Base-by-base conservation (phyloP, 2,888 invertebrate genomes). In the Liodrosophila aerea region DNA sequence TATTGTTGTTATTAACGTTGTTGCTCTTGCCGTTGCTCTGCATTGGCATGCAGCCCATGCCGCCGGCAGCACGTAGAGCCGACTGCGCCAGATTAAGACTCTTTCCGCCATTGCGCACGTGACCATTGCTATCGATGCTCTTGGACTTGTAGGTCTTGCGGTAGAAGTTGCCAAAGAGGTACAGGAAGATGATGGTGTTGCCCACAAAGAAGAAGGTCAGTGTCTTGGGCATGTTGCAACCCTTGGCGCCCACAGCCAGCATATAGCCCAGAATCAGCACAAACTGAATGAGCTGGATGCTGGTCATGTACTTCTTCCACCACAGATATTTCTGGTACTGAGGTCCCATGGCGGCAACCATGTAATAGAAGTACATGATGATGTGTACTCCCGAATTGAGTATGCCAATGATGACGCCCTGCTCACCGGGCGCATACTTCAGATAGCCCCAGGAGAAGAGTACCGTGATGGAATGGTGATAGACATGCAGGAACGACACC, bases 401-500 rank as follows among this genome's bases (percentile, higher is more conserved):
- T 15, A 91, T 90, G 29, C 91, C 91, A 65, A 91, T 90, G 47
- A 91, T 87, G 27, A 90, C 88, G 31, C 91, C 90, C 82, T 91
- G 91, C 67, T 91, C 90, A 33, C 90, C 90, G 88, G 96, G 94
- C 54, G 95, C 91, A 87, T 94, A 96, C 88, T 94, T 94, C 15
- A 94, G 91, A 44, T 95, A 96, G 13, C 94, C 93, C 95, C 95
- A 96, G 0, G 94, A 93, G 88, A 95, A 93, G 61, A 95, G 90
- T 16, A 94, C 96, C 91, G 95, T 95, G 87, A 94, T 91, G 1
- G 94, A 92, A 88, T 97, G 97, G 89, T 97, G 97, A 86, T 97
- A 97, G 9, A 97, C 93, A 86, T 97, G 97, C 12, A 98, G 92
- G 87, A 96, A 95, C 0, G 96, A 94, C 16, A 97, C 94, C 90